Evolutionary conservation across 2,797 vertebrate genomes (phyloP).

Genomic region (Gila robusta): DNA sequence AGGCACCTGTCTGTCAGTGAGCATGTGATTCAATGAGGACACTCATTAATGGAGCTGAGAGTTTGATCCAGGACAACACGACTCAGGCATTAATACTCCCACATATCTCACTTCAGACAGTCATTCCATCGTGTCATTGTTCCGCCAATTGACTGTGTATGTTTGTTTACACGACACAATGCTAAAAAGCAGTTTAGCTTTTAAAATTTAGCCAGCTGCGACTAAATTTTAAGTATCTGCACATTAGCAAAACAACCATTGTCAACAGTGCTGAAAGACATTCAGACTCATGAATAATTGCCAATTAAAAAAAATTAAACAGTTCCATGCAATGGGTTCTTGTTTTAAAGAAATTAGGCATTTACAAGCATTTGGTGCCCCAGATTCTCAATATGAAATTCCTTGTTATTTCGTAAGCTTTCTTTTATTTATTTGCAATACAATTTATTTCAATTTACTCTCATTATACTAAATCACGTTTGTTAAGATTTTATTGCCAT

Average conservation of each 20-base stretch:
- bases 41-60: constrained; percentile 53
- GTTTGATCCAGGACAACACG: constrained; percentile 58
- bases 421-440: background rate
- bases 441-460: background rate
- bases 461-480: background rate
- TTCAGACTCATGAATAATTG: background rate
- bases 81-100: constrained; percentile 63
- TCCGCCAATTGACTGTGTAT: constrained; percentile 44
- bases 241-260: background rate
- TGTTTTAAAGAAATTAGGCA: background rate
- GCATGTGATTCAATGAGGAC: constrained; percentile 44
- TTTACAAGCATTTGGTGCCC: background rate
- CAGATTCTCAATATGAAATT: background rate
- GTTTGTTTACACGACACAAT: constrained; percentile 48
- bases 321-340: background rate
- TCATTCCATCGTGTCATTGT: constrained; percentile 51
- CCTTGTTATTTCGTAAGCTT: background rate
- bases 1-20: constrained; percentile 20
- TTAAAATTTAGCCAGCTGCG: background rate
- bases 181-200: constrained; percentile 25
- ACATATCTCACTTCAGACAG: constrained; percentile 58
- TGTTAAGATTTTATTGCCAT: background rate
- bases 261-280: background rate
- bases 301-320: background rate
- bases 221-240: background rate